These are phyloP conservation scores for Mythimna ferrago DNA, from an alignment of 2,888 invertebrate genomes.

Conservation along the genomic window DNA sequence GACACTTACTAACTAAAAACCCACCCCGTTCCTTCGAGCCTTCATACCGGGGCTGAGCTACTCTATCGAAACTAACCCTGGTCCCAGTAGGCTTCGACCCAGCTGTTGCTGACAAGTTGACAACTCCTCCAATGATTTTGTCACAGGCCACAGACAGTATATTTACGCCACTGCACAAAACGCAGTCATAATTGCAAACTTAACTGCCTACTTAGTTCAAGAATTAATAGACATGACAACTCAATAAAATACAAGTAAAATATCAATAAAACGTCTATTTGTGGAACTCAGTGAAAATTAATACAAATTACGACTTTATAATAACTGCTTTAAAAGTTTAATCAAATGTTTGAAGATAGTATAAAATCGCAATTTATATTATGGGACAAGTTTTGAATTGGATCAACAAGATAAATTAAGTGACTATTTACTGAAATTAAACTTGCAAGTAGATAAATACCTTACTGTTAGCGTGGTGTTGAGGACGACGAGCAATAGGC, in stretches of 20 bases:
- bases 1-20: too few species aligned
- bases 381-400: background rate
- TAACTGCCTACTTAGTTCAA: constrained; percentile 47
- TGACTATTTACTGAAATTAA: too few species aligned
- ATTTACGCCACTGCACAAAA: constrained; percentile 9
- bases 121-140: too few species aligned
- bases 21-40: too few species aligned
- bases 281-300: constrained; percentile 41
- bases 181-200: constrained; percentile 43
- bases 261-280: constrained; percentile 59
- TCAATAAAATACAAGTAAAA: constrained; percentile 60
- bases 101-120: too few species aligned
- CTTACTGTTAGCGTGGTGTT: too few species aligned
- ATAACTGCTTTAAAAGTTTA: constrained; percentile 9
- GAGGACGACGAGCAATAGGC: too few species aligned
- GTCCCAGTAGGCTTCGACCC: too few species aligned
- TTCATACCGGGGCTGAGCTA: too few species aligned
- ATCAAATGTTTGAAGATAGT: constrained; percentile 11
- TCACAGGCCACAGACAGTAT: too few species aligned
- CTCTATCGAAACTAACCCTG: too few species aligned
- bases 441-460: too few species aligned
- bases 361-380: constrained; percentile 15
- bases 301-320: constrained; percentile 30
- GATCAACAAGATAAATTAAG: background rate
- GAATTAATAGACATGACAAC: constrained; percentile 46